Percentiles rank a stretch among this genome's conserved stretches.
phyloP scores from a whole-genome alignment of 2,797 vertebrate species.

The Chromis chromis region DNA sequence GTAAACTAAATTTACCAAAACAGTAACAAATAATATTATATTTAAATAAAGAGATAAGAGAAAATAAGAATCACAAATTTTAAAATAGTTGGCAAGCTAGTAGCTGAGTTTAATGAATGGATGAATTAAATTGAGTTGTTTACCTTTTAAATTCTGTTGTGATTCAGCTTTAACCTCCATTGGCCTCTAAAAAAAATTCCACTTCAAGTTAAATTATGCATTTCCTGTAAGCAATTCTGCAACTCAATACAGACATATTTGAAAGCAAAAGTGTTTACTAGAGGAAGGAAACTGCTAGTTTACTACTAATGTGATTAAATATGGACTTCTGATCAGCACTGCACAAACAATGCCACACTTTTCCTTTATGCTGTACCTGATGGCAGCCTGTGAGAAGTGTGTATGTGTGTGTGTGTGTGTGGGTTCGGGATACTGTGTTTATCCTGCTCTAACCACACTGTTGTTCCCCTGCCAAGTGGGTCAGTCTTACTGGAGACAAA shows the following conservation, averaged over 20 bases:
- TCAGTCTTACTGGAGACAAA: conserved; percentile 64
- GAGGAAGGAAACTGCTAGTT: neutral
- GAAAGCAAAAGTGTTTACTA: neutral
- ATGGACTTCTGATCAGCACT: neutral
- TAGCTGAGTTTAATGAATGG: too few species aligned
- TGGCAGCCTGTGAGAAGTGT: conserved; percentile 34
- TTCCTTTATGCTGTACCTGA: conserved; percentile 28
- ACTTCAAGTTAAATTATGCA: neutral
- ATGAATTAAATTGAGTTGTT: too few species aligned
- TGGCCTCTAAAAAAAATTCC: too few species aligned
- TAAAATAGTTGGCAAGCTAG: neutral
- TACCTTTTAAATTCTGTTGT: too few species aligned
- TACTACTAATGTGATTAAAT: conserved; percentile 3
- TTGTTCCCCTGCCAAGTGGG: conserved; percentile 77
- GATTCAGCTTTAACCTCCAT: neutral
- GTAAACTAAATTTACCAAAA: neutral
- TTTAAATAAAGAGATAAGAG: too few species aligned
- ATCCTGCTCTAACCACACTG: conserved; percentile 64
- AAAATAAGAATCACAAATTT: too few species aligned
- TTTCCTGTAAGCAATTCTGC: neutral
- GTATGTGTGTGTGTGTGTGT: conserved; percentile 26
- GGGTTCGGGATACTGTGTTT: conserved; percentile 60
- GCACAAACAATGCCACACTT: conserved; percentile 29
- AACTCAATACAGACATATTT: neutral
- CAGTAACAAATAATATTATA: neutral